Conservation (phyloP, 2,888 invertebrate species). For the Blera fallax region DNA sequence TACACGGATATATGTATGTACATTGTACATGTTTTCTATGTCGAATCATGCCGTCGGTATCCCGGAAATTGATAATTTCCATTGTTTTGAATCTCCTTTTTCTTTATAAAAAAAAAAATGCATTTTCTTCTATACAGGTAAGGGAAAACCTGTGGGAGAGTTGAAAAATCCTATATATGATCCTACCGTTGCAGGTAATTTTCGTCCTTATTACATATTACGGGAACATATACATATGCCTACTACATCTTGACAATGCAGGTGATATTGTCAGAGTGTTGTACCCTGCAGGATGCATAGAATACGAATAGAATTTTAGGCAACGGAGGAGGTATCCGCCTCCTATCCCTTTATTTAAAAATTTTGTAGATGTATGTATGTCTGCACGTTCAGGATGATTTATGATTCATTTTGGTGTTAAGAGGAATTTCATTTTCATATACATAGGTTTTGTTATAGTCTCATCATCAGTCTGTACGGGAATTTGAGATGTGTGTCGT, state of each 20-base stretch:
- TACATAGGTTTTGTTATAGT: not conserved
- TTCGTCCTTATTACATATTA: not conserved
- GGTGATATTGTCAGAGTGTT: slow-evolving; percentile 17
- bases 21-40: not conserved
- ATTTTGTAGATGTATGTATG: not conserved
- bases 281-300: not conserved
- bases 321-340: not conserved
- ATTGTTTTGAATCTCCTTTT: slow-evolving; percentile 15
- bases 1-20: not conserved
- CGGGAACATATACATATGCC: not conserved
- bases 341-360: slow-evolving; percentile 20
- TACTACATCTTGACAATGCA: not conserved
- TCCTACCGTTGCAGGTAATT: not conserved
- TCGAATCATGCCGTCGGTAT: slow-evolving; percentile 10
- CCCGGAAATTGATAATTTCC: slow-evolving; percentile 60
- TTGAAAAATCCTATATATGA: not conserved
- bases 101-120: not conserved
- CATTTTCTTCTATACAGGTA: not conserved
- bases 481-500: not conserved
- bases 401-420: slow-evolving; percentile 22
- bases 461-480: not conserved
- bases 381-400: slow-evolving; percentile 52
- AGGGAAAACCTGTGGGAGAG: not conserved
- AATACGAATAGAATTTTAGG: slow-evolving; percentile 30
- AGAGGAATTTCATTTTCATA: not conserved